Evolutionary conservation across 2,888 invertebrate genomes (phyloP).

Genomic region (Cheilosia pagana): DNA sequence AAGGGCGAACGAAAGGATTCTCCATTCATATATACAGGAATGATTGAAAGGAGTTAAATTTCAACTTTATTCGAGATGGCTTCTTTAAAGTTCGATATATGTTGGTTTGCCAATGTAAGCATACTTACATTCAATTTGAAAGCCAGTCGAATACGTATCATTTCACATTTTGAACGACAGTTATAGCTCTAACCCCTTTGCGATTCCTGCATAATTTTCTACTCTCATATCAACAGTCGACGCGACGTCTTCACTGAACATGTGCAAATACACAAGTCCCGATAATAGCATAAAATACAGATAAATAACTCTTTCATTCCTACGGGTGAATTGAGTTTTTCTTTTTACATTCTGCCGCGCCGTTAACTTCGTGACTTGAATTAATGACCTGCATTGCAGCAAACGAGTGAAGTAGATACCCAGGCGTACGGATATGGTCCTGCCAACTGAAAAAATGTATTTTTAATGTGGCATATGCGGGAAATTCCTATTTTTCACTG

Average conservation of each 20-base stretch:
- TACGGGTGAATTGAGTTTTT: slow-evolving; percentile 2
- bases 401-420: slow-evolving; percentile 11
- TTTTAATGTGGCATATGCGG: slow-evolving; percentile 27
- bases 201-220: background rate
- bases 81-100: too few species aligned
- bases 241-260: slow-evolving; percentile 39
- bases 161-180: too few species aligned
- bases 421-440: slow-evolving; percentile 18
- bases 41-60: too few species aligned
- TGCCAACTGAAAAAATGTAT: slow-evolving; percentile 38
- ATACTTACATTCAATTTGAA: too few species aligned
- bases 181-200: background rate
- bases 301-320: slow-evolving; percentile 40
- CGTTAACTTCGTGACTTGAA: slow-evolving; percentile 59
- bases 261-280: slow-evolving; percentile 32
- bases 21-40: too few species aligned
- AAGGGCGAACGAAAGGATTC: too few species aligned
- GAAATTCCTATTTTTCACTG: background rate
- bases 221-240: slow-evolving; percentile 14
- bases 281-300: slow-evolving; percentile 41
- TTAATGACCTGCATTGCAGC: slow-evolving; percentile 65
- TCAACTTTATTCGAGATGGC: too few species aligned
- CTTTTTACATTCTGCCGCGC: slow-evolving; percentile 10
- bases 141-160: too few species aligned
- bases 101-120: too few species aligned